Base-by-base conservation (phyloP, 2,113 vertebrate species). In the Ciconia maguari region DNA sequence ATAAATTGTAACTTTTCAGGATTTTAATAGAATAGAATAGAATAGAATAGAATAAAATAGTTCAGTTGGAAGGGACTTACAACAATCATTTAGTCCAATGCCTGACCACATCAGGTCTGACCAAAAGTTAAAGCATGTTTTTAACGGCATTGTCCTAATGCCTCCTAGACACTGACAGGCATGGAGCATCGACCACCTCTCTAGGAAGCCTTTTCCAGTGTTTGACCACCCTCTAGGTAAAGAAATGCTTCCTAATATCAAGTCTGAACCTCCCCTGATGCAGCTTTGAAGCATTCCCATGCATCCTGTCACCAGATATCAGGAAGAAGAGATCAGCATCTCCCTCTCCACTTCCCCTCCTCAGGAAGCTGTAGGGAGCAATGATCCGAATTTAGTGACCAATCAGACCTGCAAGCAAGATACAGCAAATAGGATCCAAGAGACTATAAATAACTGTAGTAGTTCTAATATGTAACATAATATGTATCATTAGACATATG, bases 361-460 rank as follows among this genome's bases (percentile, higher is more conserved):
- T 62, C 57, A 60, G 34, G 16, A 68, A 68, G 27, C 19, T 72
- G 4, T 41, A 52, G 15, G 32, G 16, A 86, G 5, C 3, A 66
- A 30, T 32, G 27, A 51, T 66, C 7, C 26, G 82, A 55, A 87
- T 93, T 62, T 58, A 18, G 10, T 60, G n/a, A 51, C 58, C 8
- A 52, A 7, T 54, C 16, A 76, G 25, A 71, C 3, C 17, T 0
- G 0, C 1, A 7, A 72, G 10, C 11, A 57, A 44, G n/a, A 30
- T 51, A 38, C 2, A 81, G 24, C 10, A 71, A 78, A 82, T 10
- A 68, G 11, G 20, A 88, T 60, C 15, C 5, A 62, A 75, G 10
- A 24, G 12, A 71, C 18, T 65, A 13, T 13, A 84, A 87, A 48
- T 72, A 61, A 69, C n/a, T 76, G 16, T 19, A 60, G 11, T 55